phyloP scores from a whole-genome alignment of 2,797 vertebrate genomes.

The Oreortyx pictus region DNA sequence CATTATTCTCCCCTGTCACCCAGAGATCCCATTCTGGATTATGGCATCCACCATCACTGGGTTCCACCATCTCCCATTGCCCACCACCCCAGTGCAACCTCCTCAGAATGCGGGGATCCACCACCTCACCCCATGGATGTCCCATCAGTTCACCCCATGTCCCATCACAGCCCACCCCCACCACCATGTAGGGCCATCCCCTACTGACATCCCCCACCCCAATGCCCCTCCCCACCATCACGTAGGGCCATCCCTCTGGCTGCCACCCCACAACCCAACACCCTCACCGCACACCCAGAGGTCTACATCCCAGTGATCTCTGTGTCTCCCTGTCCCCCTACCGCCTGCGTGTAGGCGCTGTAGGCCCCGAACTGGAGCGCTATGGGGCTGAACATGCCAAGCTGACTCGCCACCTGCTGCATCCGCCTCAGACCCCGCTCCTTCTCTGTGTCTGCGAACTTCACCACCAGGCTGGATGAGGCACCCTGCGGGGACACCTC shows the following conservation, averaged over 20 bases:
- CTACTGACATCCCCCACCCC: neutral
- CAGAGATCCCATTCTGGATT: no score
- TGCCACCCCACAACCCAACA: fast-evolving
- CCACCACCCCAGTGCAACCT: no score
- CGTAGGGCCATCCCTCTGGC: no score
- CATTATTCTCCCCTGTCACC: no score
- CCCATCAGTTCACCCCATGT: neutral
- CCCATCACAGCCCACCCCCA: no score
- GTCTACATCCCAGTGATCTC: no score
- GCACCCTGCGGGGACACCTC: conserved; percentile 82
- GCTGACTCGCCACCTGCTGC: conserved; percentile 94
- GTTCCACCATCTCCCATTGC: no score
- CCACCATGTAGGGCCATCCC: neutral
- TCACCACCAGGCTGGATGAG: conserved; percentile 95
- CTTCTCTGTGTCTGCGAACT: conserved; percentile 96
- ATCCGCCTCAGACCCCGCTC: conserved; percentile 91
- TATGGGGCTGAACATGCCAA: conserved; percentile 94
- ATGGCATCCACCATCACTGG: no score
- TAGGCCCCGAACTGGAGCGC: conserved; percentile 94
- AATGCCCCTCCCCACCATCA: neutral
- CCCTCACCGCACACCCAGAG: neutral
- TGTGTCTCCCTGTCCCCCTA: conserved; percentile 72
- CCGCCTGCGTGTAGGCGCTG: conserved; percentile 94
- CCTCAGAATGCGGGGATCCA: no score
- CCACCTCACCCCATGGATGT: neutral